phyloP scores from a whole-genome alignment of 1,140 invertebrate genomes.

The Lepidurus couesii region DNA sequence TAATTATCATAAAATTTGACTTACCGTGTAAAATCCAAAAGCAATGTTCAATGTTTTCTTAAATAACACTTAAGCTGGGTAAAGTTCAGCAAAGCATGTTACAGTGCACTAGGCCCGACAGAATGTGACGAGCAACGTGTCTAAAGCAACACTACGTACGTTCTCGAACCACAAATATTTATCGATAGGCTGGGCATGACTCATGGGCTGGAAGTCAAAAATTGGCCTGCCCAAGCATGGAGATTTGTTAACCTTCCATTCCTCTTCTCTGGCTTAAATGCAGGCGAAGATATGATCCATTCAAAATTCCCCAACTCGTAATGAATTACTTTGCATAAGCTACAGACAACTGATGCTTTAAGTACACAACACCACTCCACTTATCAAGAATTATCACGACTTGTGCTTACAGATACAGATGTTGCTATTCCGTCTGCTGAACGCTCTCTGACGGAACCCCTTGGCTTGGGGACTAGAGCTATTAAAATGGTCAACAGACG shows the following conservation, averaged over 20 bases:
- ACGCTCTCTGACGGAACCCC: not conserved
- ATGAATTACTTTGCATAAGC: not conserved
- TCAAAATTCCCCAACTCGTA: no score
- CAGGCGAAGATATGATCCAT: not conserved
- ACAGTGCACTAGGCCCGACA: not conserved
- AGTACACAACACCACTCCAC: not conserved
- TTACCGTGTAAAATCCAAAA: no score
- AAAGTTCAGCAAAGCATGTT: not conserved
- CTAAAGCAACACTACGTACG: not conserved
- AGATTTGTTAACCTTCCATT: not conserved
- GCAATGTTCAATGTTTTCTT: no score
- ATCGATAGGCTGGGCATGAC: constrained; percentile 11
- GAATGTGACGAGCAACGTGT: not conserved
- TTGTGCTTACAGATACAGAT: constrained; percentile 1
- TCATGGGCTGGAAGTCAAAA: not conserved
- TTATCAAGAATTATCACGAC: not conserved
- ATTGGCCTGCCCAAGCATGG: not conserved
- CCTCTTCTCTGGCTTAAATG: not conserved
- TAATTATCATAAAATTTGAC: no score
- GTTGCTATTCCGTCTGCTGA: constrained; percentile 10
- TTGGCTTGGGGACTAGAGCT: not conserved
- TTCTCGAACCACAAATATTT: not conserved
- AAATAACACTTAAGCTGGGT: not conserved
- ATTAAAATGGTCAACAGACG: not conserved
- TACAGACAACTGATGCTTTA: not conserved